Conservation (phyloP, 1,140 invertebrate genomes). For the Pseudomyrmex gracilis region DNA sequence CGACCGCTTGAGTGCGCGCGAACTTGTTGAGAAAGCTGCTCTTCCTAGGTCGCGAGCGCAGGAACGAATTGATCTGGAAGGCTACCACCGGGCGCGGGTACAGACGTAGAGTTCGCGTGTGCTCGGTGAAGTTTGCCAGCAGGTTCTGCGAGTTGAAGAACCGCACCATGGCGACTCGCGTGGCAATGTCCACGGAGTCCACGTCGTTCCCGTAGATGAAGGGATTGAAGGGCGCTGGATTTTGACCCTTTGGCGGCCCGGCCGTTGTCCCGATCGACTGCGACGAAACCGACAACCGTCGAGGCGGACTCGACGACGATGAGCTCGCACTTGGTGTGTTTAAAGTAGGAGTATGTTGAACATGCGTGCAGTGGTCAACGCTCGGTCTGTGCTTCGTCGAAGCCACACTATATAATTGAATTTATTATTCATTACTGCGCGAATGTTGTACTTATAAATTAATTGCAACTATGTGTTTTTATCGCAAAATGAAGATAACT, state of each 20-base stretch:
- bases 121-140: slow-evolving; percentile 98
- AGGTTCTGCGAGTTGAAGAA: slow-evolving; percentile 99
- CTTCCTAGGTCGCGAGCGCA: slow-evolving; percentile 95
- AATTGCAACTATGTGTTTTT: too few relatives aligned
- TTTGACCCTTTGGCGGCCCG: slow-evolving; percentile 70
- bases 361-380: slow-evolving; percentile 69
- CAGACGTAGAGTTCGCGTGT: slow-evolving; percentile 97
- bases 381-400: slow-evolving; percentile 79
- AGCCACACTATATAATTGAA: slow-evolving; percentile 71
- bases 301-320: slow-evolving; percentile 72
- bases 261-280: slow-evolving; percentile 63
- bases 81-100: slow-evolving; percentile 99
- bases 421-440: too few relatives aligned
- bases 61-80: slow-evolving; percentile 99
- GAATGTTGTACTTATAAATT: too few relatives aligned
- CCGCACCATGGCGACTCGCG: slow-evolving; percentile 98
- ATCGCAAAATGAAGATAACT: too few relatives aligned
- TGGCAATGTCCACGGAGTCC: slow-evolving; percentile 99
- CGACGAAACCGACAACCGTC: slow-evolving; percentile 79
- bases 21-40: slow-evolving; percentile 96
- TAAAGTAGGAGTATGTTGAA: slow-evolving; percentile 67
- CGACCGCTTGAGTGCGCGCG: slow-evolving; percentile 97
- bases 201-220: slow-evolving; percentile 98
- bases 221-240: slow-evolving; percentile 89
- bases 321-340: slow-evolving; percentile 77